phyloP scores from a whole-genome alignment of 1,140 invertebrate genomes.

The fruit fly (Drosophila melanogaster) region Release_6_plus_ISO1_MT NT_033777.3:7692001-7692500 shows the following conservation, averaged over 20 bases:
- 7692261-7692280: slow-evolving; percentile 78
- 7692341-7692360: slow-evolving; percentile 76
- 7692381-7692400: slow-evolving; percentile 85
- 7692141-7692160: slow-evolving; percentile 91
- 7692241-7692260: slow-evolving; percentile 66
- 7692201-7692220: slow-evolving; percentile 69
- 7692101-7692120: slow-evolving; percentile 67
- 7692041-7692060: slow-evolving; percentile 32
- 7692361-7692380: slow-evolving; percentile 86
- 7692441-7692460: slow-evolving; percentile 90
- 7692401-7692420: slow-evolving; percentile 92
- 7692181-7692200: slow-evolving; percentile 75
- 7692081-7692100: slow-evolving; percentile 20
- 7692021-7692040: slow-evolving; percentile 26
- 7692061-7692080: not conserved
- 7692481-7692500: slow-evolving; percentile 85
- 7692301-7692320: slow-evolving; percentile 73
- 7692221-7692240: slow-evolving; percentile 47
- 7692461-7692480: slow-evolving; percentile 74
- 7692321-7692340: slow-evolving; percentile 83
- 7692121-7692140: slow-evolving; percentile 88
- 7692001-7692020: slow-evolving; percentile 68
- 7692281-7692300: slow-evolving; percentile 83
- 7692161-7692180: slow-evolving; percentile 93
- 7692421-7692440: slow-evolving; percentile 92